Conservation (phyloP, 2,888 invertebrate genomes). For the Drosophila imparisetae region DNA sequence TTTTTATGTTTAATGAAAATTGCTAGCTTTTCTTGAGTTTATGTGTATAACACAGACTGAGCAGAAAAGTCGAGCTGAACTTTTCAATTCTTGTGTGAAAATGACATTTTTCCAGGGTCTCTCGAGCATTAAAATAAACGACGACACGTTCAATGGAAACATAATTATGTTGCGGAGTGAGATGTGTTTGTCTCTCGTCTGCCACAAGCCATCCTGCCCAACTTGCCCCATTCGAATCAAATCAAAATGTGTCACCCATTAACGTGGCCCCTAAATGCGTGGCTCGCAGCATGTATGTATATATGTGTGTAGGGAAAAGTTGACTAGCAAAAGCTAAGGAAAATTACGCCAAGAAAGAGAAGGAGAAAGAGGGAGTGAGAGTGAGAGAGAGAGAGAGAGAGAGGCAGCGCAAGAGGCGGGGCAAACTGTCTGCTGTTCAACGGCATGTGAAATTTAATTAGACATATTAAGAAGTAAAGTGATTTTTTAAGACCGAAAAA, state of each 20-base stretch:
- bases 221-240: conserved; percentile 32
- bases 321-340: conserved; percentile 16
- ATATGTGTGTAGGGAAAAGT: conserved; percentile 10
- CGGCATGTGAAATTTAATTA: conserved; percentile 71
- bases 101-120: conserved; percentile 35
- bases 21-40: not conserved
- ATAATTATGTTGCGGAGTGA: conserved; percentile 52
- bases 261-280: conserved; percentile 60
- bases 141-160: conserved; percentile 66
- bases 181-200: conserved; percentile 26
- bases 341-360: conserved; percentile 21
- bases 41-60: not conserved
- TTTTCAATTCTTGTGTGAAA: conserved; percentile 61
- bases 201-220: not conserved
- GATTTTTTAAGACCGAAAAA: conserved; percentile 38
- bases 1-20: not conserved
- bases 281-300: conserved; percentile 32
- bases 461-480: conserved; percentile 31
- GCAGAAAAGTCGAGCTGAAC: conserved; percentile 34
- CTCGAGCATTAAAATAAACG: conserved; percentile 71
- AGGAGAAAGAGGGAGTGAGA: not conserved
- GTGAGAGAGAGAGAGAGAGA: not conserved
- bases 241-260: conserved; percentile 61
- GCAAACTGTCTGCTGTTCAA: conserved; percentile 52
- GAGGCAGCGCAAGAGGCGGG: not conserved